A percentile compares a stretch with the other conserved stretches of the same genome.
Conservation (phyloP, 1,140 invertebrate genomes). For the Cherax destructor region DNA sequence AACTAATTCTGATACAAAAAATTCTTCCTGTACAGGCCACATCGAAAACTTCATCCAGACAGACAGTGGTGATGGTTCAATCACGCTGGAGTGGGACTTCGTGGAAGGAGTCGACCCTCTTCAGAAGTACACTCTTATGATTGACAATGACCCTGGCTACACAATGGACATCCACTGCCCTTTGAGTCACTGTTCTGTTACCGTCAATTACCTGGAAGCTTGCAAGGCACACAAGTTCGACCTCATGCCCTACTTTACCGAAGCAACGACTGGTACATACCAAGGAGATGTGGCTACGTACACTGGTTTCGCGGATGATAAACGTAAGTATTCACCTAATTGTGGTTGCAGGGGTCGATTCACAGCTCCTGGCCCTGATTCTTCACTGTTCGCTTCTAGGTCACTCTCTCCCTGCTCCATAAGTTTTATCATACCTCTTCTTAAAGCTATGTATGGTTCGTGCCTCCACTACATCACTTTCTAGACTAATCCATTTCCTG, state of each 20-base stretch:
- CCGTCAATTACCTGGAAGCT: constrained; percentile 10
- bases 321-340: constrained; percentile 1
- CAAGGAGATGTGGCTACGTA: background rate
- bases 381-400: too few relatives aligned
- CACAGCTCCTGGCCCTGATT: too few relatives aligned
- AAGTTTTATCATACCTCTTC: too few relatives aligned
- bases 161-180: background rate
- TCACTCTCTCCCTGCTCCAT: too few relatives aligned
- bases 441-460: too few relatives aligned
- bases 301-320: constrained; percentile 20
- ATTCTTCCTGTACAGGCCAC: constrained; percentile 8
- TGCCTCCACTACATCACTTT: too few relatives aligned
- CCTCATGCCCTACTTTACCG: constrained; percentile 18
- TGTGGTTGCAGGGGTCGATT: too few relatives aligned
- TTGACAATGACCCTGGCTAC: constrained; percentile 11
- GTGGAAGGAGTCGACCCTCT: constrained; percentile 14
- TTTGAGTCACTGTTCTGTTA: background rate
- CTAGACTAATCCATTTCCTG: too few relatives aligned
- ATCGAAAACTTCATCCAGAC: constrained; percentile 22
- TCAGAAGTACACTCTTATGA: constrained; percentile 38
- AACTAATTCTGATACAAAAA: too few relatives aligned
- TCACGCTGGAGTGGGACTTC: constrained; percentile 36
- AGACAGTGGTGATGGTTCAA: background rate
- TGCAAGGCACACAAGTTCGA: constrained; percentile 33
- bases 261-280: background rate